Percentiles rank a stretch among this genome's conserved stretches.
Conservation (phyloP, 2,888 invertebrate genomes). For the Odontothrips loti region DNA sequence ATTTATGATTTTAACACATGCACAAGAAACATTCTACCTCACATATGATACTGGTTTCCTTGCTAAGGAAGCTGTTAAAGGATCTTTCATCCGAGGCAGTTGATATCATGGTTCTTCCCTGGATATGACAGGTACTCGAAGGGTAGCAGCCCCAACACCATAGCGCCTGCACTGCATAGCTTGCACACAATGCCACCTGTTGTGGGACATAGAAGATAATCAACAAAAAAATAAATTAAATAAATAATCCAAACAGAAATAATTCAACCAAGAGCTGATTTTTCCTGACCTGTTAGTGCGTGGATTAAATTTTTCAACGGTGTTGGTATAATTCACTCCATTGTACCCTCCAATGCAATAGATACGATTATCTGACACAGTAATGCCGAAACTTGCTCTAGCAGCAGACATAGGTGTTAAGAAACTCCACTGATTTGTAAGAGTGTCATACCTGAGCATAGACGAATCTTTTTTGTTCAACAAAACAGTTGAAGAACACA, state of each 20-base stretch:
- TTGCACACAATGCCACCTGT: slow-evolving; percentile 22
- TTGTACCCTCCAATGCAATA: slow-evolving; percentile 7
- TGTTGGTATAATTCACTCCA: background rate
- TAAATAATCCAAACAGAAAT: background rate
- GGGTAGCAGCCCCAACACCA: background rate
- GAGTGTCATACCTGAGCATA: background rate
- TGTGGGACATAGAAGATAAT: too few relatives aligned
- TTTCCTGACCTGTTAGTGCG: background rate
- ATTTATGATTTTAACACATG: background rate
- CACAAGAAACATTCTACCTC: background rate
- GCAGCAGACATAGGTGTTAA: background rate
- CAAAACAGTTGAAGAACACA: background rate
- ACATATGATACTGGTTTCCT: background rate
- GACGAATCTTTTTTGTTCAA: too few relatives aligned
- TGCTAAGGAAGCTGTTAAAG: background rate
- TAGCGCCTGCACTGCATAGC: background rate
- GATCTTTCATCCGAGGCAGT: background rate
- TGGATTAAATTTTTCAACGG: background rate
- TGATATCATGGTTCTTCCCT: background rate
- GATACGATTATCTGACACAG: background rate
- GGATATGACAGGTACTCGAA: background rate
- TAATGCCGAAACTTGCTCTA: background rate
- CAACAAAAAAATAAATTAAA: background rate
- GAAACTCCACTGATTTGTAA: background rate
- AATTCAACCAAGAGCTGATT: background rate